phyloP scores from a whole-genome alignment of 2,113 vertebrate species.

The Sus scrofa region DNA sequence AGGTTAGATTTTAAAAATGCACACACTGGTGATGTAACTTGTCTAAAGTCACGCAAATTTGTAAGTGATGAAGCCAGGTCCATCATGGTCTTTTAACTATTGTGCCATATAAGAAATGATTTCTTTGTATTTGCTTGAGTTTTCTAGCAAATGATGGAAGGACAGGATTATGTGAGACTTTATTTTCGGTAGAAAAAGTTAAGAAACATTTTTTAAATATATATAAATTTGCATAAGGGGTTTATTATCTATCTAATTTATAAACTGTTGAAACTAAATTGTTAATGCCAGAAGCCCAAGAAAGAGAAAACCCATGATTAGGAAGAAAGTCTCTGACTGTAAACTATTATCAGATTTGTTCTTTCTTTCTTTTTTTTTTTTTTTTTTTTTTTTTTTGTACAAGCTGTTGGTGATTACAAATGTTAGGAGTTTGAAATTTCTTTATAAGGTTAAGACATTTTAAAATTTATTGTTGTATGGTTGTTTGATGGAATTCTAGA shows the following conservation, averaged over 20 bases:
- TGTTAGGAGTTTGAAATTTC: conserved; percentile 2
- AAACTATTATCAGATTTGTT: conserved; percentile 30
- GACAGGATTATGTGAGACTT: neutral
- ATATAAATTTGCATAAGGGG: neutral
- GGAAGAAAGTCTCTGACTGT: conserved; percentile 29
- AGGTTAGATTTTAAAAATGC: neutral
- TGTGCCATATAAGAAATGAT: neutral
- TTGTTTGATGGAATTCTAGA: conserved; percentile 47
- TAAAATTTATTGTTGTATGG: conserved; percentile 18
- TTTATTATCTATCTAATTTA: conserved; percentile 9
- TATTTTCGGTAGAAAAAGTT: neutral
- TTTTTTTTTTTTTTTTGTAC: neutral
- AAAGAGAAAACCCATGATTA: neutral
- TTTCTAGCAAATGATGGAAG: neutral
- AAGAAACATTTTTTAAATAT: conserved; percentile 36
- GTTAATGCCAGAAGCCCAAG: neutral
- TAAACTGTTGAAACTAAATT: conserved; percentile 11
- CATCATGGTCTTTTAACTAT: neutral
- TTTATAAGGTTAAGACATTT: conserved; percentile 60
- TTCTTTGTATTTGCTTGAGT: conserved; percentile 26
- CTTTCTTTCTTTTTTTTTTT: neutral
- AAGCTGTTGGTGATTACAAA: conserved; percentile 40
- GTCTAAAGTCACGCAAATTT: neutral
- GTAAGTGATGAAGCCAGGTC: neutral
- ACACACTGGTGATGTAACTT: neutral